Percentiles rank a stretch among this genome's conserved stretches.
Evolutionary conservation across 2,113 vertebrate genomes (phyloP).

Genomic region (Dendropsophus ebraccatus): DNA sequence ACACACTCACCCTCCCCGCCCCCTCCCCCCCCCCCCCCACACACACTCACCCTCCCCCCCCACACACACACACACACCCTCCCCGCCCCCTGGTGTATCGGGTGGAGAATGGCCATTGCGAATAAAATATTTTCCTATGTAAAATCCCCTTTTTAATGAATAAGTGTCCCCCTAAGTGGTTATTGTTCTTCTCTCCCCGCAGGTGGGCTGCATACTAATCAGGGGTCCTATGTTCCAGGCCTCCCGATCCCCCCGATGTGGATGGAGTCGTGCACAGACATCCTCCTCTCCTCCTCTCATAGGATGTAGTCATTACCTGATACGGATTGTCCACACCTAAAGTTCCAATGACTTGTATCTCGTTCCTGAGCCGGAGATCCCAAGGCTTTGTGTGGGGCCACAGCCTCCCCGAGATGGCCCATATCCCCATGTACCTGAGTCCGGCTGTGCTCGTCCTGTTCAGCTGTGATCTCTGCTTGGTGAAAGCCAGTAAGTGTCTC

Average conservation of each 20-base stretch:
- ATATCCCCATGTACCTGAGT: constrained; percentile 73
- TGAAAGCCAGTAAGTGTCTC: constrained; percentile 86
- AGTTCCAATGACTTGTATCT: constrained; percentile 51
- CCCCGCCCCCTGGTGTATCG: too few species aligned
- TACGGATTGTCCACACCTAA: background rate
- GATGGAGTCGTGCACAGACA: background rate
- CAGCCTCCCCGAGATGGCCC: constrained; percentile 70
- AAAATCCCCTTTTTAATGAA: too few species aligned
- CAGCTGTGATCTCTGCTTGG: constrained; percentile 87
- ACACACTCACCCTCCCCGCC: too few species aligned
- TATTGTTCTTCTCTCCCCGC: too few species aligned
- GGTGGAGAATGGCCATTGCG: too few species aligned
- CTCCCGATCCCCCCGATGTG: background rate
- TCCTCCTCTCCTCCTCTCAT: background rate
- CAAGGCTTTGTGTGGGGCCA: constrained; percentile 30
- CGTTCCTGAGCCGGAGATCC: constrained; percentile 23
- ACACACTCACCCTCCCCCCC: too few species aligned
- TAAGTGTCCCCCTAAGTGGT: too few species aligned
- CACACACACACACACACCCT: too few species aligned
- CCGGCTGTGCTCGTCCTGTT: constrained; percentile 86
- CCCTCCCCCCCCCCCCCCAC: too few species aligned
- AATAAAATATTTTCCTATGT: too few species aligned
- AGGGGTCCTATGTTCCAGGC: background rate
- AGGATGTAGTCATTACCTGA: background rate
- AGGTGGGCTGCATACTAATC: too few species aligned